phyloP scores from a whole-genome alignment of 2,113 vertebrate genomes.

The Xyliphius kryptos region DNA sequence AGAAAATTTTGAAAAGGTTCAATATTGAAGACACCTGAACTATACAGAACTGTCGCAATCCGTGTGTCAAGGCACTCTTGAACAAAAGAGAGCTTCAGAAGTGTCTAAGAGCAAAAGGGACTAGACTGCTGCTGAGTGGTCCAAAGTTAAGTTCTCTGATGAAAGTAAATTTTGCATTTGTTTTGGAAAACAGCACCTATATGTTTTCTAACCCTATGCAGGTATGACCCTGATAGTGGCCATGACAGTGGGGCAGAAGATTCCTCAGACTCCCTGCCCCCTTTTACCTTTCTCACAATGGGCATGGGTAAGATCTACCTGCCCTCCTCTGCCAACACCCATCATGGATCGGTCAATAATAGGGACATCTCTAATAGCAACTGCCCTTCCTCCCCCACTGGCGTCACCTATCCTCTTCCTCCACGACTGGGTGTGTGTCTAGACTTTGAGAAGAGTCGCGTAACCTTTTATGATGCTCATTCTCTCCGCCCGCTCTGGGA shows the following conservation, averaged over 20 bases:
- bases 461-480: conserved; percentile 89
- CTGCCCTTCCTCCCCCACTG: conserved; percentile 57
- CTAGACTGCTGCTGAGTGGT: no score
- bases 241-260: conserved; percentile 92
- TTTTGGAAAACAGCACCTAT: no score
- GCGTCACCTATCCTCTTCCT: conserved; percentile 83
- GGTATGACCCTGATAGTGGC: conserved; percentile 91
- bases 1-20: no score
- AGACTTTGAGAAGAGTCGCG: conserved; percentile 90
- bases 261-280: conserved; percentile 73
- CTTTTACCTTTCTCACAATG: conserved; percentile 92
- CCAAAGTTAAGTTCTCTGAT: no score
- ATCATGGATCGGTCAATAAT: conserved; percentile 46
- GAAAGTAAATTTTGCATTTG: no score
- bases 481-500: conserved; percentile 89
- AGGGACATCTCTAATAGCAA: conserved; percentile 60
- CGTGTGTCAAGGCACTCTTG: no score
- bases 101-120: no score
- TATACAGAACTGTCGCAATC: no score
- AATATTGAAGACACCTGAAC: no score
- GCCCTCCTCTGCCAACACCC: conserved; percentile 55
- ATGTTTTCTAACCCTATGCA: no score
- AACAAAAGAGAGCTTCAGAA: no score
- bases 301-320: conserved; percentile 94
- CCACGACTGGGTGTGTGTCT: conserved; percentile 91